A percentile compares a stretch with the other conserved stretches of the same genome.
phyloP scores from a whole-genome alignment of 2,888 invertebrate species.

The Homarus gammarus region DNA sequence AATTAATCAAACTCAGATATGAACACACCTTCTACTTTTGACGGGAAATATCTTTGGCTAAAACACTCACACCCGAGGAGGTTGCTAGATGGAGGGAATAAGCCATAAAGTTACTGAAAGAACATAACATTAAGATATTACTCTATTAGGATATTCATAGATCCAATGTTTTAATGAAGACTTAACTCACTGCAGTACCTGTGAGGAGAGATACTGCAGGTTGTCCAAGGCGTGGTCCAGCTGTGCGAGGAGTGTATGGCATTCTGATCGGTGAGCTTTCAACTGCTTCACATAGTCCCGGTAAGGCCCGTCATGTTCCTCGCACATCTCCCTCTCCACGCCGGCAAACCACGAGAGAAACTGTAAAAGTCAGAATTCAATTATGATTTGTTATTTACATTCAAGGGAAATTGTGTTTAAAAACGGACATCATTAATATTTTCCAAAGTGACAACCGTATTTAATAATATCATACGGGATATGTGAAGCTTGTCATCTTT shows the following conservation, averaged over 20 bases:
- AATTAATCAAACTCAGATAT: no score
- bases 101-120: background rate
- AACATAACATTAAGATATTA: background rate
- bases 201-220: constrained; percentile 69
- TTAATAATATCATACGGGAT: no score
- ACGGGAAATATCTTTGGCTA: no score
- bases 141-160: background rate
- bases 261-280: constrained; percentile 63
- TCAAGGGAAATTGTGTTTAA: no score
- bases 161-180: background rate
- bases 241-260: constrained; percentile 72
- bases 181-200: constrained; percentile 51
- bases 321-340: constrained; percentile 68
- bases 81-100: background rate
- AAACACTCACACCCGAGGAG: no score
- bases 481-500: no score
- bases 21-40: no score
- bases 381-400: no score
- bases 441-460: no score
- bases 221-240: constrained; percentile 71
- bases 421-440: no score
- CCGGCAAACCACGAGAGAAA: constrained; percentile 73
- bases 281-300: constrained; percentile 71
- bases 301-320: constrained; percentile 67
- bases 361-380: constrained; percentile 33